Evolutionary conservation across 2,113 vertebrate genomes (phyloP), one percentile per base, ranked within the genome.

Genomic region (Miniopterus natalensis): DNA sequence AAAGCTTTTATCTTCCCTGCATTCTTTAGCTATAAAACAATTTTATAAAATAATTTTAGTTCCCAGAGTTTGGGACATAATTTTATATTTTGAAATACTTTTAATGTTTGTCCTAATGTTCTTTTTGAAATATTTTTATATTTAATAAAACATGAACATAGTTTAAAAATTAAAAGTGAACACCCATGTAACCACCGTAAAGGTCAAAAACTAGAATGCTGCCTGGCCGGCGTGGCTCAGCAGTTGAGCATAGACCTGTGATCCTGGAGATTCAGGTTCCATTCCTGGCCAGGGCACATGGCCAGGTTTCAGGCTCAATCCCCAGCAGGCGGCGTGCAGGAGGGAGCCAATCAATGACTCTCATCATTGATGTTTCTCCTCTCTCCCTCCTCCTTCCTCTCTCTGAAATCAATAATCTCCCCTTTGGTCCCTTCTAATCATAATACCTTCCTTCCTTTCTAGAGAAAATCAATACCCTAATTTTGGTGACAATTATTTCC

Each of bases 11-110:
- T 77, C 75, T 92, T 71, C 42, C 36, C 53, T 88, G 14, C 61
- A 71, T 77, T 66, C 47, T 91, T 91, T 90, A 87, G 21, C 75
- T 81, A n/a, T 63, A 84, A 90, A 66, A 31, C 29, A 81, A 51
- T 92, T 75, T 47, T 21, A 25, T 53, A 68, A 10, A 91, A 49
- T 92, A 8, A 57, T 79, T 88, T 70, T 55, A 70, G 47, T 65
- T 94, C 23, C 36, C 53, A 88, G 61, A 88, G 18, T 2, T 42
- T 5, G 31, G 49, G 14, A 51, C 17, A 8, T 49, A 1, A 57
- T 90, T 86, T 53, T 63, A 73, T 36, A 92, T 27, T 71, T 79
- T 79, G 80, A 79, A 79, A 36, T 61, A 11, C 65, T 91, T 80
- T 83, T 77, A 36, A 36, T 84, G 66, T 36, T 81, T 85, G 17